Percentiles rank a stretch among this genome's conserved stretches.
Evolutionary conservation across 1,140 invertebrate species (phyloP).

Genomic region (Sycobia sp.): DNA sequence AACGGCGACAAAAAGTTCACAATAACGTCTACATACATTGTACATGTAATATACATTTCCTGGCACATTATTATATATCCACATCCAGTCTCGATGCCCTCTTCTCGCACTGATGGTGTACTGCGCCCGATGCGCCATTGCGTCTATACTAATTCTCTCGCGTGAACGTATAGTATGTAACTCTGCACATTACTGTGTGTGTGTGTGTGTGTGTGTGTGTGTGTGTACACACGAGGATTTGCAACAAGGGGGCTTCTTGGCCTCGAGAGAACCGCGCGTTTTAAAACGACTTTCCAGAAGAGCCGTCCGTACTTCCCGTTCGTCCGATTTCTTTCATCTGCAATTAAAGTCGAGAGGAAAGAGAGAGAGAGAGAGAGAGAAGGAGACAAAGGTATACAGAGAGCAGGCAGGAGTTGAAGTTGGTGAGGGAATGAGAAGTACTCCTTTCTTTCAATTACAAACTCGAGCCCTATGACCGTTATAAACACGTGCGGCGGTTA

Average conservation of each 20-base stretch:
- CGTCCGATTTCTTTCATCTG: conserved; percentile 34
- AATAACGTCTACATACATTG: background rate
- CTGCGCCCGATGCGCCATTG: conserved; percentile 3
- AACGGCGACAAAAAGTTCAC: conserved; percentile 26
- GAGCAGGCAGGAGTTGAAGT: background rate
- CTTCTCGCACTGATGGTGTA: conserved; percentile 6
- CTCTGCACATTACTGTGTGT: no score
- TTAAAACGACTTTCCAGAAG: conserved; percentile 27
- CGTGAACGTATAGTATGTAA: background rate
- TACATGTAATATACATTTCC: no score
- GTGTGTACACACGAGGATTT: no score
- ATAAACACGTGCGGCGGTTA: conserved; percentile 25
- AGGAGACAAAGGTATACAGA: background rate
- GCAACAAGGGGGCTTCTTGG: no score
- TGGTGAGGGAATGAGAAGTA: conserved; percentile 1
- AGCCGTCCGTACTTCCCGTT: conserved; percentile 19
- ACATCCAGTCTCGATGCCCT: no score
- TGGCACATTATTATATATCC: no score
- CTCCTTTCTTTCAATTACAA: conserved; percentile 21
- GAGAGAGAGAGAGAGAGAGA: background rate
- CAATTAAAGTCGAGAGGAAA: conserved; percentile 20
- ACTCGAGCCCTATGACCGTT: conserved; percentile 27
- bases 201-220: no score
- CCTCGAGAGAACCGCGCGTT: background rate
- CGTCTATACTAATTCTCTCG: conserved; percentile 1